A percentile compares a stretch with the other conserved stretches of the same genome.
Conservation (phyloP, 2,888 invertebrate species). For the Nomada flava region DNA sequence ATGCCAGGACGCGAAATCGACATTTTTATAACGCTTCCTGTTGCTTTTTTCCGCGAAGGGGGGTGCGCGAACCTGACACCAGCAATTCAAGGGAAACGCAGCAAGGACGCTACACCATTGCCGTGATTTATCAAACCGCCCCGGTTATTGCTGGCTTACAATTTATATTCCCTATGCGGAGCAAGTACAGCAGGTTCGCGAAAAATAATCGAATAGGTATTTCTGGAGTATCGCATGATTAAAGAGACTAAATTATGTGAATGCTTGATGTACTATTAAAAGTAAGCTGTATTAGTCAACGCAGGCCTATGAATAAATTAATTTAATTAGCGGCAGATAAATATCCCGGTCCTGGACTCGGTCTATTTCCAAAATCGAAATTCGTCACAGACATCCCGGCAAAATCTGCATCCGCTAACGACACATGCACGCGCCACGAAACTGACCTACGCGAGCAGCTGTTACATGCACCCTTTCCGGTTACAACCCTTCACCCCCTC, state of each 20-base stretch:
- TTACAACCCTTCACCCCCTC: slow-evolving; percentile 13
- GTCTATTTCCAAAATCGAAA: slow-evolving; percentile 24
- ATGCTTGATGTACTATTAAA: not conserved
- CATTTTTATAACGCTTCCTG: slow-evolving; percentile 30
- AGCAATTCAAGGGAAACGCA: slow-evolving; percentile 20
- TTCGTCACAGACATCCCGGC: slow-evolving; percentile 10
- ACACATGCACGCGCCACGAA: slow-evolving; percentile 30
- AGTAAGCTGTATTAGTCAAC: too few relatives aligned
- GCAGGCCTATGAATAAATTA: too few relatives aligned
- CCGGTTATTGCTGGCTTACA: slow-evolving; percentile 25
- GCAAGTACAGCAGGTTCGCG: too few relatives aligned
- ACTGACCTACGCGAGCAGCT: slow-evolving; percentile 70
- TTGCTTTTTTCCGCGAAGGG: not conserved
- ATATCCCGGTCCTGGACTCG: not conserved
- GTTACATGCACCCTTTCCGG: slow-evolving; percentile 60
- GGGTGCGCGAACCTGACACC: slow-evolving; percentile 10
- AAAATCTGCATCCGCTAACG: slow-evolving; percentile 21
- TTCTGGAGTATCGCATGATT: not conserved
- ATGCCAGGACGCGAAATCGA: slow-evolving; percentile 40
- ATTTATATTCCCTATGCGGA: not conserved
- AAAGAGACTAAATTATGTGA: not conserved
- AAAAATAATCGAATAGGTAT: not conserved
- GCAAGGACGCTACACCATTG: slow-evolving; percentile 18
- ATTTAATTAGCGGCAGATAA: slow-evolving; percentile 9
- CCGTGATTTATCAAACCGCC: slow-evolving; percentile 20